Evolutionary conservation across 2,797 vertebrate species (phyloP).

Genomic region (Helarctos malayanus): DNA sequence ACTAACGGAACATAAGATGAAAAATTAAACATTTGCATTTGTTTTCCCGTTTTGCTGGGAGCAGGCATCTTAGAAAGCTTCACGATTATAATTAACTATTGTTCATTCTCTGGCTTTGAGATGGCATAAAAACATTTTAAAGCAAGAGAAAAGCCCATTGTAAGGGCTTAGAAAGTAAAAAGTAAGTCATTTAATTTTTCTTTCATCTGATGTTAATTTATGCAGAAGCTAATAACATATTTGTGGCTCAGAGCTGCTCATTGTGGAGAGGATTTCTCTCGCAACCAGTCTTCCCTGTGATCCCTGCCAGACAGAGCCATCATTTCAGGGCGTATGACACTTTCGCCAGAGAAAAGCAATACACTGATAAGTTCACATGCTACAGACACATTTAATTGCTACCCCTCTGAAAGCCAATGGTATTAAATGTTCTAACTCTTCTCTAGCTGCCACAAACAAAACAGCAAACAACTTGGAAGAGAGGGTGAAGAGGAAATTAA

Average conservation of each 20-base stretch:
- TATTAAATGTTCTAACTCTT: constrained; percentile 6
- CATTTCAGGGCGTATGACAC: not conserved
- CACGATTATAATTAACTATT: constrained; percentile 76
- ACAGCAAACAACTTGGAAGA: not conserved
- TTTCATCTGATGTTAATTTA: constrained; percentile 80
- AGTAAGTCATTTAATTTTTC: constrained; percentile 82
- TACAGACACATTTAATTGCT: not conserved
- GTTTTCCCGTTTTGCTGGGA: constrained; percentile 34
- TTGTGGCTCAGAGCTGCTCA: constrained; percentile 63
- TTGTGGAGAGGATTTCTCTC: constrained; percentile 69
- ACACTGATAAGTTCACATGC: not conserved
- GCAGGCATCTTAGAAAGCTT: constrained; percentile 53
- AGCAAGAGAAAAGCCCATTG: constrained; percentile 83
- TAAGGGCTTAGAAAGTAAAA: constrained; percentile 78
- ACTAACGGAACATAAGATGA: not conserved
- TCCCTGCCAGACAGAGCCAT: constrained; percentile 32
- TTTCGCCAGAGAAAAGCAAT: constrained; percentile 7
- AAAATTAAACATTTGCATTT: constrained; percentile 64
- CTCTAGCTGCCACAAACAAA: constrained; percentile 10
- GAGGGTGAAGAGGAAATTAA: not conserved
- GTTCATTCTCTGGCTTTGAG: constrained; percentile 66
- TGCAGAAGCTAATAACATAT: constrained; percentile 73
- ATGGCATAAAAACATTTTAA: constrained; percentile 70
- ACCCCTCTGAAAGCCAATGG: not conserved
- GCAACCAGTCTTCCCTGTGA: constrained; percentile 48